Conservation (phyloP, 92 coral and sea anemone species). For the Palythoa caribaeorum region DNA sequence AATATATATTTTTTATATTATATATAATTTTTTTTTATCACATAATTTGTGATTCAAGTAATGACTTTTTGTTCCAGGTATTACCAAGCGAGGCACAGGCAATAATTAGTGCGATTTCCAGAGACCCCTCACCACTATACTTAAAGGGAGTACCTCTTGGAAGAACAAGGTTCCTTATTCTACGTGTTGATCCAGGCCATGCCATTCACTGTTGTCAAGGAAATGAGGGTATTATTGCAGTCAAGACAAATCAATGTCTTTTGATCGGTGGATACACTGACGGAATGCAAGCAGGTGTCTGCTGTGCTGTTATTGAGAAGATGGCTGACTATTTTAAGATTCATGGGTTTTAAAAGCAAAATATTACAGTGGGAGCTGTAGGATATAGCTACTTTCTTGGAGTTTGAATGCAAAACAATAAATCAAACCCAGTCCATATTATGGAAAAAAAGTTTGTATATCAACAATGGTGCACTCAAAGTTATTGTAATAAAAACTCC, state of each 20-base stretch:
- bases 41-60: too few relatives aligned
- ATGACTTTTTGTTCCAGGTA: slow-evolving; percentile 61
- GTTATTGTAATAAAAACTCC: neutral
- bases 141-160: slow-evolving; percentile 83
- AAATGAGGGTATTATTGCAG: slow-evolving; percentile 91
- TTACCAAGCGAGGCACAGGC: slow-evolving; percentile 89
- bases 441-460: neutral
- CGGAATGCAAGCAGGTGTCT: slow-evolving; percentile 94
- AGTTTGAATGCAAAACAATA: neutral
- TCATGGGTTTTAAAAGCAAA: slow-evolving; percentile 70
- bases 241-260: slow-evolving; percentile 88
- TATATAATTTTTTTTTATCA: too few relatives aligned
- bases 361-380: neutral
- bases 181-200: slow-evolving; percentile 90
- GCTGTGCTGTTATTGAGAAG: slow-evolving; percentile 90
- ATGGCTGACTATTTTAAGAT: slow-evolving; percentile 85
- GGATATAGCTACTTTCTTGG: too few relatives aligned
- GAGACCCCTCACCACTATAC: slow-evolving; percentile 83
- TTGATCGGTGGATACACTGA: slow-evolving; percentile 94
- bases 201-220: slow-evolving; percentile 86
- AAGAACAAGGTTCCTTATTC: slow-evolving; percentile 74
- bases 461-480: neutral
- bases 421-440: too few relatives aligned
- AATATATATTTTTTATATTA: too few relatives aligned
- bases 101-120: slow-evolving; percentile 79